Evolutionary conservation across 1,140 invertebrate species (phyloP).

Genomic region (Linepithema humile): DNA sequence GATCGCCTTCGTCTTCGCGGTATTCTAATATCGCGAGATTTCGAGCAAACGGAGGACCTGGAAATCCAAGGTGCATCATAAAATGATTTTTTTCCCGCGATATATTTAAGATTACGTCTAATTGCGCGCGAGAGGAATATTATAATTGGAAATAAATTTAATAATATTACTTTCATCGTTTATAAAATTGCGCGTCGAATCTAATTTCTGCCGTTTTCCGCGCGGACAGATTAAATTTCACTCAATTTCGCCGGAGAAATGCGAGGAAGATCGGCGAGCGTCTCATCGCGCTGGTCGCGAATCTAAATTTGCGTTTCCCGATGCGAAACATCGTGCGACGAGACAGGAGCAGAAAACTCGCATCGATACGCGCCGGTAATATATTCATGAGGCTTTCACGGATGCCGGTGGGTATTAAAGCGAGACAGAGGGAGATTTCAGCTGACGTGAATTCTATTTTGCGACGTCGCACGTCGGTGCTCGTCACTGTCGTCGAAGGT

Average conservation of each 20-base stretch:
- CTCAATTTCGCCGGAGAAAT: background rate
- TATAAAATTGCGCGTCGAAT: background rate
- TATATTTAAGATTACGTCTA: background rate
- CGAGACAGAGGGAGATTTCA: background rate
- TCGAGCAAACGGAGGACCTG: background rate
- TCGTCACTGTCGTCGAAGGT: slow-evolving; percentile 15
- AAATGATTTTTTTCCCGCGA: background rate
- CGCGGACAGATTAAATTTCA: background rate
- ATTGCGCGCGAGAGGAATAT: background rate
- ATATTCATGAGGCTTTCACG: slow-evolving; percentile 49
- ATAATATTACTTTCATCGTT: background rate
- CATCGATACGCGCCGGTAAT: slow-evolving; percentile 29
- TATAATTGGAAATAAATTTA: background rate
- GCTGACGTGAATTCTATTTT: slow-evolving; percentile 47
- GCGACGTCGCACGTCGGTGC: slow-evolving; percentile 5
- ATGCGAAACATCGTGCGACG: background rate
- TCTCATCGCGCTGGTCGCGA: background rate
- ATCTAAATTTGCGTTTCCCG: background rate
- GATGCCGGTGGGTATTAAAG: slow-evolving; percentile 27
- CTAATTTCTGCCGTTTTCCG: background rate
- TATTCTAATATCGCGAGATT: slow-evolving; percentile 35
- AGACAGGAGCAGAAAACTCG: background rate
- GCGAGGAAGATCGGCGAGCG: background rate
- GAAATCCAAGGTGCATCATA: background rate
- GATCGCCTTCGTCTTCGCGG: slow-evolving; percentile 35